A percentile compares a stretch with the other conserved stretches of the same genome.
These are phyloP conservation scores for Gallinago solitaria DNA, from an alignment of 2,797 vertebrate genomes.

Conservation along the genomic window DNA sequence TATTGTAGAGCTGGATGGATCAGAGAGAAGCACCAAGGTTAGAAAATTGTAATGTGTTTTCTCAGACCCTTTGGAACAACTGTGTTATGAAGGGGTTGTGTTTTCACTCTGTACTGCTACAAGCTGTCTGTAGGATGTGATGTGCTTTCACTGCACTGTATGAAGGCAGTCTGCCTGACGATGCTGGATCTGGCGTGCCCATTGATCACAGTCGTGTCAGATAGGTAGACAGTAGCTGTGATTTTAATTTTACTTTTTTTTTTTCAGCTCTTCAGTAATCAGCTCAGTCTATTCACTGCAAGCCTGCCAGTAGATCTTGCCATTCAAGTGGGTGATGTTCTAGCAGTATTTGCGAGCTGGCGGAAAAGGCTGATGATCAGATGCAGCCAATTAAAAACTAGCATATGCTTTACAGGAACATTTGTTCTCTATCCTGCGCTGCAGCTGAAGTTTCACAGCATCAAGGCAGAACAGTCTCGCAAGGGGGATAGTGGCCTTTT, in stretches of 20 bases:
- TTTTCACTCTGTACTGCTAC: rapidly evolving
- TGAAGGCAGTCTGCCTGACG: not conserved
- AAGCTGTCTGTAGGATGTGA: not conserved
- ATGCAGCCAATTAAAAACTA: slow-evolving; percentile 25
- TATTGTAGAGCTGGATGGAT: not conserved
- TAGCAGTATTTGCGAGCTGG: slow-evolving; percentile 14
- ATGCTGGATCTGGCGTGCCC: not conserved
- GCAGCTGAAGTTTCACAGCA: not conserved
- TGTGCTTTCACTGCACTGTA: not conserved
- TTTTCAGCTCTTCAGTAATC: not conserved
- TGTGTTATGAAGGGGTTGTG: not conserved
- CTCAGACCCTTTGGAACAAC: not conserved
- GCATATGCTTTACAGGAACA: not conserved
- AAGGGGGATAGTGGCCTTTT: not conserved
- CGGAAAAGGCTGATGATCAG: not conserved
- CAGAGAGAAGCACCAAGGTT: not conserved
- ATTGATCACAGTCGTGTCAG: not conserved
- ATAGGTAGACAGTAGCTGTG: not conserved
- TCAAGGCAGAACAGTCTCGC: not conserved
- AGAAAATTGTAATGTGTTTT: not conserved
- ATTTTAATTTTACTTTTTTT: not conserved
- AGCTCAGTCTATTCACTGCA: not conserved
- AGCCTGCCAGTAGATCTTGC: slow-evolving; percentile 6
- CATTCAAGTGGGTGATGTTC: not conserved
- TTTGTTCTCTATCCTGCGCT: not conserved